Evolutionary conservation across 2,888 invertebrate species (phyloP), one percentile per base, ranked within the genome.

Genomic region (Entomobrya proxima): DNA sequence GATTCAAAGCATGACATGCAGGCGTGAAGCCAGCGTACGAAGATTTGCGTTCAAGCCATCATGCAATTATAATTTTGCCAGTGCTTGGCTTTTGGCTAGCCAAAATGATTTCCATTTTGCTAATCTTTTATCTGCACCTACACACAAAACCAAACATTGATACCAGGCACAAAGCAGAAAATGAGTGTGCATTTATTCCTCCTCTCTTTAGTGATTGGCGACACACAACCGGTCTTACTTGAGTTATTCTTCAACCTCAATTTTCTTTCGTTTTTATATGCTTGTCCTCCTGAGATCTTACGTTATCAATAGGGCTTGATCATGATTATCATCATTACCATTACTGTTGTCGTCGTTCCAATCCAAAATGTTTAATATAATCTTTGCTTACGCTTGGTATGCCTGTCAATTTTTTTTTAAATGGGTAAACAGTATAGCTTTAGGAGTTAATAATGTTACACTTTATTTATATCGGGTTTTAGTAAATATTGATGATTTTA

Each of bases 221-320:
- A 75, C 75, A 75, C 72, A 72, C 75, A 75, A 27, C 50, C 21
- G 47, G 72, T 35, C 61, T 77, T 77, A 77, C 77, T 61, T 77
- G 77, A 77, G 47, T 77, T 77, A 61, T 77, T 44, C 37, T 67
- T 72, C 72, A 80, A 80, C 80, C 80, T 72, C 80, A 27, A 72
- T 79, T 72, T 32, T 35, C 61, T 77, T 77, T 61, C 13, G 30
- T 15, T 58, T 52, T 18, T 32, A 18, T 64, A 18, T 15, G 47
- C n/a, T n/a, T n/a, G n/a, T n/a, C n/a, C 40, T 76, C 76, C 58
- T 27, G 37, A 30, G 7, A 30, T 58, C 1, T 27, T 58, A 7
- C 4, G 27, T 30, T 58, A 40, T 67, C 40, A 18, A n/a, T n/a
- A n/a, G 13, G 21, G 32, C 32, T n/a, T 61, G 64, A 64, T 37